Evolutionary conservation across 2,113 vertebrate genomes (phyloP).

Genomic region (Alexandromys fortis): DNA sequence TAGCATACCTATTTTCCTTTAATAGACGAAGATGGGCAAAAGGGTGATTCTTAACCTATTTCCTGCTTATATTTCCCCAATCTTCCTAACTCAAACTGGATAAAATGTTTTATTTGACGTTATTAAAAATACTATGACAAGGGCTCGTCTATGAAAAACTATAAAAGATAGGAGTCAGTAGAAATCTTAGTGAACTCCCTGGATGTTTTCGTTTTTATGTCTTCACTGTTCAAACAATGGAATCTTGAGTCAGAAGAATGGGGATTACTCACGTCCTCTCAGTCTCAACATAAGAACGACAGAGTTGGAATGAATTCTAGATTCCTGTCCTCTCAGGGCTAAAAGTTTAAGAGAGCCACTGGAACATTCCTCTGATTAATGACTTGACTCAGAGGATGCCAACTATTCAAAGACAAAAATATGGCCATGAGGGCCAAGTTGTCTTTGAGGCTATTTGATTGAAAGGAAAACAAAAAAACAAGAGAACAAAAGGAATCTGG

Average conservation of each 20-base stretch:
- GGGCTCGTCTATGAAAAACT: neutral
- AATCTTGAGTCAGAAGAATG: neutral
- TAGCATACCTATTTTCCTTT: neutral
- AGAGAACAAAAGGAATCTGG: conserved; percentile 34
- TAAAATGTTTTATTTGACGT: neutral
- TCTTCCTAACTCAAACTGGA: conserved; percentile 4
- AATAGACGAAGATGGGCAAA: neutral
- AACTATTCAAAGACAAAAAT: conserved; percentile 38
- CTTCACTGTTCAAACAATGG: neutral
- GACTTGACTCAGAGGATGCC: neutral
- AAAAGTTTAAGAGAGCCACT: neutral
- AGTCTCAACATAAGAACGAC: neutral
- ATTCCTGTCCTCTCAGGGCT: neutral
- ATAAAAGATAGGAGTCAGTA: neutral
- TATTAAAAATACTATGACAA: neutral
- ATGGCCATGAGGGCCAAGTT: conserved; percentile 45
- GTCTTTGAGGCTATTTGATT: conserved; percentile 57
- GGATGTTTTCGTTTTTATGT: neutral
- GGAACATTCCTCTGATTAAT: conserved; percentile 28
- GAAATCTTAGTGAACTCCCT: neutral
- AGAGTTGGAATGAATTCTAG: neutral
- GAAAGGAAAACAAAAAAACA: conserved; percentile 57
- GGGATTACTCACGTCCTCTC: neutral
- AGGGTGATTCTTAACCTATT: neutral
- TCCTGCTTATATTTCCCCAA: neutral